Conservation (phyloP, 2,888 invertebrate species). For the Nemoura dubitans region DNA sequence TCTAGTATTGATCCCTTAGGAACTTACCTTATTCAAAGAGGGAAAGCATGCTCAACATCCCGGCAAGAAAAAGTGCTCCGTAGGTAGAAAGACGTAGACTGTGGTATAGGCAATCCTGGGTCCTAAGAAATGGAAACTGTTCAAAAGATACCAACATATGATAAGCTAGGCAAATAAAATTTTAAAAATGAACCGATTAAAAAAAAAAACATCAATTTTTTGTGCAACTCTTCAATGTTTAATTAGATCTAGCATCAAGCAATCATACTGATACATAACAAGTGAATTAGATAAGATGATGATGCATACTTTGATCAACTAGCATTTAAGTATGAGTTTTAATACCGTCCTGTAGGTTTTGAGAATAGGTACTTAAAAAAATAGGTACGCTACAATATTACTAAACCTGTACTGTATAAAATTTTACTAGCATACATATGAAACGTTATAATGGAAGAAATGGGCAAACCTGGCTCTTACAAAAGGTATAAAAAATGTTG, state of each 20-base stretch:
- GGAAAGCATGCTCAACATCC: too few species aligned
- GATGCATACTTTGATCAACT: background rate
- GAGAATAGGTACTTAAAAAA: conserved; percentile 3
- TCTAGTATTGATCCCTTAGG: too few species aligned
- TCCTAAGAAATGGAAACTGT: too few species aligned
- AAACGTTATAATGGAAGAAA: background rate
- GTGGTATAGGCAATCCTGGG: too few species aligned
- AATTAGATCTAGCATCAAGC: conserved; percentile 20
- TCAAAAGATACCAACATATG: too few species aligned
- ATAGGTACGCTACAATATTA: background rate
- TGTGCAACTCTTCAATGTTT: conserved; percentile 36
- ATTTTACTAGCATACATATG: background rate
- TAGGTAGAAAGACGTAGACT: too few species aligned
- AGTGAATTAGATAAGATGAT: background rate
- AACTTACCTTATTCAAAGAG: too few species aligned
- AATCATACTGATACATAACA: background rate
- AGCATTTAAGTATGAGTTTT: background rate
- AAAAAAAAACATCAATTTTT: background rate
- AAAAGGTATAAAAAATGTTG: conserved; percentile 1
- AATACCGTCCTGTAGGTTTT: background rate
- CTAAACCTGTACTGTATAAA: background rate
- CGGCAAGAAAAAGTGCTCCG: too few species aligned
- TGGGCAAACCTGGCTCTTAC: background rate
- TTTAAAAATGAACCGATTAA: too few species aligned
- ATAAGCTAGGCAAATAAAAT: too few species aligned